Evolutionary conservation across 2,888 invertebrate species (phyloP), one percentile per base, ranked within the genome.

Genomic region (Ganaspis brasiliensis): DNA sequence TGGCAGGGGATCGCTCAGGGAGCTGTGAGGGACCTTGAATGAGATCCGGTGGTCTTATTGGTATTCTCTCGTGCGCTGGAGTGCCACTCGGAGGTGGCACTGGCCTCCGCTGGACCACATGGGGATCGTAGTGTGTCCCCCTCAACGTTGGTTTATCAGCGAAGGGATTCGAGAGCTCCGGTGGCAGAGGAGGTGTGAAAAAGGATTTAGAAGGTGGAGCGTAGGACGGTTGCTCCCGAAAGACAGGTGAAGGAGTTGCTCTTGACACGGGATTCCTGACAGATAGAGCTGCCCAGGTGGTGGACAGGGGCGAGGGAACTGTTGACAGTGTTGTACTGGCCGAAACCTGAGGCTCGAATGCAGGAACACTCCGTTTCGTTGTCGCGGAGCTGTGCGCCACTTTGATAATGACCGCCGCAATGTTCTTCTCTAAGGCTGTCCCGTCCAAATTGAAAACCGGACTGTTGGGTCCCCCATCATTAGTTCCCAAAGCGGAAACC

Each of bases 121-220:
- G 90, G 2, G 92, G 91, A 57, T 94, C 94, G 45, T 93, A 93
- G 84, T 94, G 94, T n/a, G 94, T 93, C 85, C 96, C 96, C 86
- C 97, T 93, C 77, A 97, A 92, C 63, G 97, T 97, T 72, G 97
- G 97, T 91, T 96, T 97, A 89, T 97, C 96, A n/a, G 96, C 96
- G 89, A 97, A 97, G 0, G 97, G 97, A 92, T 96, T 96, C 79
- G 95, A 94, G 89, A 96, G 96, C 91, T 96, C 96, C 9, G 96
- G 96, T 14, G 97, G 97, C 82, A 97, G 91, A 0, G 97, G 97
- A 0, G 97, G 97, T 0, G 97, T 97, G 91, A 96, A 95, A 90
- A 96, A 95, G 24, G 93, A 92, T 76, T 96, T 92, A 40, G 96
- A 95, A 24, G 97, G 97, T 72, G 96, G 96, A 31, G 96, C 96